phyloP scores from a whole-genome alignment of 2,888 invertebrate genomes.

The Caenorhabditis sp. region DNA sequence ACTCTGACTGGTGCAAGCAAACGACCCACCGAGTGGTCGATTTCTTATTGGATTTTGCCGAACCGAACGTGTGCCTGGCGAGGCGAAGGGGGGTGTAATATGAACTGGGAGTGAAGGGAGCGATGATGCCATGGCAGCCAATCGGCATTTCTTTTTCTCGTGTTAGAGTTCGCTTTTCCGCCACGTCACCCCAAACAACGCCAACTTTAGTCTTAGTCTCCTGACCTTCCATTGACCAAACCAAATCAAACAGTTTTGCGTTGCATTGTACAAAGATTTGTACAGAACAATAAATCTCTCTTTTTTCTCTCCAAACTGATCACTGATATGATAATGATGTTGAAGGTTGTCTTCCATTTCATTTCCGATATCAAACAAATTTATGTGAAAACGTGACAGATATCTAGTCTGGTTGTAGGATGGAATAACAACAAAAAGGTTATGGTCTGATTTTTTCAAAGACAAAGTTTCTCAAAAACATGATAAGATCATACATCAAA shows the following conservation, averaged over 20 bases:
- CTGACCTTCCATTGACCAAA: neutral
- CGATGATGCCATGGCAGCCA: constrained; percentile 37
- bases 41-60: constrained; percentile 59
- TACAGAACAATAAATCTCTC: too few species aligned
- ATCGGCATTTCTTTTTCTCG: constrained; percentile 5
- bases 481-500: constrained; percentile 52
- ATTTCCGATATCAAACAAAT: too few species aligned
- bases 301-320: too few species aligned
- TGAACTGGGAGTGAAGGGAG: constrained; percentile 37
- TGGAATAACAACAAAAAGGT: constrained; percentile 6
- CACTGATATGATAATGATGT: too few species aligned
- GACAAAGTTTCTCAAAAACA: constrained; percentile 20
- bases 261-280: too few species aligned
- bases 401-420: constrained; percentile 18
- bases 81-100: constrained; percentile 34
- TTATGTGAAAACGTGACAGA: constrained; percentile 38
- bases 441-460: constrained; percentile 49
- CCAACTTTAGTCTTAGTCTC: neutral
- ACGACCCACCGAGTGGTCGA: constrained; percentile 44
- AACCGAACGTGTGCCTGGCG: constrained; percentile 32
- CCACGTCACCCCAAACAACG: too few species aligned
- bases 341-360: too few species aligned
- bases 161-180: constrained; percentile 5
- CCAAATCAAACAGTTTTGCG: too few species aligned
- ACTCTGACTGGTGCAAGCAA: constrained; percentile 30